phyloP scores from a whole-genome alignment of 1,140 invertebrate species.

The Ceratina australensis region DNA sequence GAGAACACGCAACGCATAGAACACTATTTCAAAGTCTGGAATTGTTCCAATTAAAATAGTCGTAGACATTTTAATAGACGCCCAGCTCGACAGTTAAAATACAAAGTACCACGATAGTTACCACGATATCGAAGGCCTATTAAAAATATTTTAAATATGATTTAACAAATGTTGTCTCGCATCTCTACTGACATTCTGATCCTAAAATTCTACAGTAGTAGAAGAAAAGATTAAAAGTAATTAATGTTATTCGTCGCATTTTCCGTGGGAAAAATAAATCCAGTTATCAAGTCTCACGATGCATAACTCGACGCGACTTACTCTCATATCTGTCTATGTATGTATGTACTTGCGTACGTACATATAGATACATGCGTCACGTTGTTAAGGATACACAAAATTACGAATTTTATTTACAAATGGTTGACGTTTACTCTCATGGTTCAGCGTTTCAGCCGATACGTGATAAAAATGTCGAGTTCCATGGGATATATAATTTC shows the following conservation, averaged over 20 bases:
- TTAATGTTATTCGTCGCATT: conserved; percentile 73
- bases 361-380: neutral
- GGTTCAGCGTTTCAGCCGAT: no score
- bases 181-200: conserved; percentile 65
- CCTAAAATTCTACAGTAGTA: conserved; percentile 63
- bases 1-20: conserved; percentile 82
- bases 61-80: conserved; percentile 68
- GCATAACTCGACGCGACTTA: no score
- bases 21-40: conserved; percentile 83
- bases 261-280: conserved; percentile 78
- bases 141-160: conserved; percentile 25
- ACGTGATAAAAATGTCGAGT: conserved; percentile 64
- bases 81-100: no score
- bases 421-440: conserved; percentile 58
- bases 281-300: conserved; percentile 81
- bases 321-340: no score
- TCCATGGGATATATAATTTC: conserved; percentile 76
- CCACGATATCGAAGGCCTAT: conserved; percentile 63
- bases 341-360: no score
- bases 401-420: conserved; percentile 72
- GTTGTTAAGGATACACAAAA: conserved; percentile 5
- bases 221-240: conserved; percentile 77
- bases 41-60: conserved; percentile 82
- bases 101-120: no score
- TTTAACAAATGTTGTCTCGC: neutral